Base-by-base conservation (phyloP, 1,140 invertebrate genomes). In the Drusus annulatus region DNA sequence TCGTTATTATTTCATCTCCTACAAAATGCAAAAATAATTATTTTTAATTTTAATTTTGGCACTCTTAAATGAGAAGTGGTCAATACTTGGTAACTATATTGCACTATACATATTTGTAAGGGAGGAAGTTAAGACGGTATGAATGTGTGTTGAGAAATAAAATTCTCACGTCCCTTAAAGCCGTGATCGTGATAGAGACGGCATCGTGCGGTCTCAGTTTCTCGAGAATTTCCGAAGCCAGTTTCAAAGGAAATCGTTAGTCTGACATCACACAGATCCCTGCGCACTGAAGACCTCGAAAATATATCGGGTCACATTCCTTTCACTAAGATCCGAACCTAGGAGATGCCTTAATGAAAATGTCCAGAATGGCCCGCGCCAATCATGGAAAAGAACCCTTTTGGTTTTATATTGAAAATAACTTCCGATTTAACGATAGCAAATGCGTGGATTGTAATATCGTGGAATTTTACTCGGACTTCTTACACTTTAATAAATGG, bases 211-310 rank as follows among this genome's bases (percentile, higher is more conserved):
- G 62, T 15, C 25, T 31, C 15, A 65, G 21, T 65, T 65, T 28
- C 15, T 23, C 60, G 60, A 65, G 62, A 28, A 65, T 65, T 31
- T 65, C 62, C 62, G 62, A 65, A 31, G 21, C 62, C 25, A 31
- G 36, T 65, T 65, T 65, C 62, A 65, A 65, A 65, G 62, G 62
- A 31, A 65, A 65, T 65, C 62, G 62, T 65, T 65, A 65, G 62
- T 23, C 56, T 23, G 21, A 65, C 62, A 65, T 65, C 62, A 28
- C 62, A 65, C 21, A 65, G 28, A 65, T 65, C 8, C 16, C 25
- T 16, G 15, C 62, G 21, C 23, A 65, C 62, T 65, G 28, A 5
- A 28, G 28, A 21, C 21, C 16, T 16, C 25, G 13, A 7, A 28
- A 31, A 31, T 25, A 65, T 65, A 25, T 65, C 62, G 62, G 62